These are phyloP conservation scores for Opisthograptis luteolata DNA, from an alignment of 2,888 invertebrate genomes.

Conservation along the genomic window DNA sequence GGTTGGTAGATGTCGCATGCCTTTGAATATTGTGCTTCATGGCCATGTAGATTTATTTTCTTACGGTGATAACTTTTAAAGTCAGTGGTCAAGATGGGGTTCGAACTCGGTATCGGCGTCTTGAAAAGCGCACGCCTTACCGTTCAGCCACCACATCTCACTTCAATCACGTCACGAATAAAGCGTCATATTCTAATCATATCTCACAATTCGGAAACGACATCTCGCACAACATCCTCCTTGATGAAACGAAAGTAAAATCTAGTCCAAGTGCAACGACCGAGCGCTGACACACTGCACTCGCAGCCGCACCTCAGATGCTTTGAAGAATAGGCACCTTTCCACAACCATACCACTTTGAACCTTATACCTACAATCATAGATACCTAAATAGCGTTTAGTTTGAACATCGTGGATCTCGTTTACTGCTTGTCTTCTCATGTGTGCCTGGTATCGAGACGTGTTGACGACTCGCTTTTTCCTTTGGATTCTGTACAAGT, in stretches of 20 bases:
- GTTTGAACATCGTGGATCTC: slow-evolving; percentile 22
- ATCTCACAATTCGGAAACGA: slow-evolving; percentile 36
- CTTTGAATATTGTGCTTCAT: too few species aligned
- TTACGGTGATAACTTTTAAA: too few species aligned
- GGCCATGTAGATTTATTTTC: too few species aligned
- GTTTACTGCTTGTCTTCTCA: slow-evolving; percentile 33
- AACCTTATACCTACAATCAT: slow-evolving; percentile 9
- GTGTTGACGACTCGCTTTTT: slow-evolving; percentile 37
- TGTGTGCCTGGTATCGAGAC: slow-evolving; percentile 31
- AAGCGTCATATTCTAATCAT: slow-evolving; percentile 21
- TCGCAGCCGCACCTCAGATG: slow-evolving; percentile 50
- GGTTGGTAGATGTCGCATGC: too few species aligned
- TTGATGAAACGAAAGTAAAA: slow-evolving; percentile 78
- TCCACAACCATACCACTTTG: slow-evolving; percentile 10
- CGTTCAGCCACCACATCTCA: too few species aligned
- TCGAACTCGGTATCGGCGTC: too few species aligned
- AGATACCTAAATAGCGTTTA: slow-evolving; percentile 8
- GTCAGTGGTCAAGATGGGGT: too few species aligned
- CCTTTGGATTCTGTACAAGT: slow-evolving; percentile 30
- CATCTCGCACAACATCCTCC: slow-evolving; percentile 44
- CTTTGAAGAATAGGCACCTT: slow-evolving; percentile 33
- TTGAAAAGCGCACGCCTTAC: too few species aligned
- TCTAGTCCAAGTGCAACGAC: slow-evolving; percentile 69
- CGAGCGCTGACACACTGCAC: slow-evolving; percentile 74
- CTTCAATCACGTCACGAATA: slow-evolving; percentile 1